Evolutionary conservation across 2,888 invertebrate species (phyloP).

Genomic region (Eurois occulta): DNA sequence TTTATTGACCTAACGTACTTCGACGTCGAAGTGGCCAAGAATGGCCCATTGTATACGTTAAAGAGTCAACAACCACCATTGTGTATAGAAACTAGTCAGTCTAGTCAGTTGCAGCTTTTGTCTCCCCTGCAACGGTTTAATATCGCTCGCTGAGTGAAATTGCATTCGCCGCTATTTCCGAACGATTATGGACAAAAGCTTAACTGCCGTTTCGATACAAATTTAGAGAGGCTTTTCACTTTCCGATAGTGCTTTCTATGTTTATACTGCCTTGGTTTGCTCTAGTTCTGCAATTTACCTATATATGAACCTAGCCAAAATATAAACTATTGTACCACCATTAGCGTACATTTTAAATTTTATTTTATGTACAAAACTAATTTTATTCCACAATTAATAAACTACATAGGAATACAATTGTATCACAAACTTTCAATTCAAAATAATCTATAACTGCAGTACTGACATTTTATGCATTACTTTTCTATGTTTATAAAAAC

Average conservation of each 20-base stretch:
- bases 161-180: slow-evolving; percentile 53
- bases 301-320: neutral
- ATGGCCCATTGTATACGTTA: slow-evolving; percentile 24
- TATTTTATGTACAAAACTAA: too few species aligned
- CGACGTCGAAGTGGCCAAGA: neutral
- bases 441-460: too few species aligned
- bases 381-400: too few species aligned
- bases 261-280: neutral
- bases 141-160: slow-evolving; percentile 54
- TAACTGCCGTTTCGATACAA: slow-evolving; percentile 41
- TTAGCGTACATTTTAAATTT: neutral
- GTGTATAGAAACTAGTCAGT: slow-evolving; percentile 7
- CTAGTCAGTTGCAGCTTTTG: slow-evolving; percentile 22
- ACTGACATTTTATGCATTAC: neutral
- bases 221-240: slow-evolving; percentile 40
- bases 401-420: too few species aligned
- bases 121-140: slow-evolving; percentile 46
- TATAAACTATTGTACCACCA: too few species aligned
- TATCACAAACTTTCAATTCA: too few species aligned
- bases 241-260: slow-evolving; percentile 6
- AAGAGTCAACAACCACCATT: slow-evolving; percentile 23
- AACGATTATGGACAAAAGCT: slow-evolving; percentile 44
- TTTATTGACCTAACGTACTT: neutral
- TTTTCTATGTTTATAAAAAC: neutral
- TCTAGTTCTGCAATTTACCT: neutral